Percentiles rank a stretch among this genome's conserved stretches.
Conservation (phyloP, 2,797 vertebrate genomes). For the Mormyrus hasselquistii region DNA sequence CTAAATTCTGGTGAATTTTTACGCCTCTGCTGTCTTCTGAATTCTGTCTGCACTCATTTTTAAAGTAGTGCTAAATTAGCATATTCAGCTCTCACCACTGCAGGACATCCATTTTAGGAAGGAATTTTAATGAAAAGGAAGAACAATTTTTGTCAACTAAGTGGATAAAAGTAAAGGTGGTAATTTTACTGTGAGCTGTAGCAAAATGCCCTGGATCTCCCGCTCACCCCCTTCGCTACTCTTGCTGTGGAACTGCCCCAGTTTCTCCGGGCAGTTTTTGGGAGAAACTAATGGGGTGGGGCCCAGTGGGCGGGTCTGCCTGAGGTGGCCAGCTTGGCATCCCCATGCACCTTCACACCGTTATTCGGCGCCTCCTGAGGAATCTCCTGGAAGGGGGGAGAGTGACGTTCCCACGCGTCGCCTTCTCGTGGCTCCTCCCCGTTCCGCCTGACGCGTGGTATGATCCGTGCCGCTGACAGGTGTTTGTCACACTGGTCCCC, state of each 20-base stretch:
- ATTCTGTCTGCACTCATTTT: neutral
- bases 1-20: neutral
- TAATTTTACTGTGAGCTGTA: neutral
- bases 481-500: neutral
- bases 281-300: neutral
- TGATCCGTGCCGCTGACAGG: neutral
- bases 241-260: neutral
- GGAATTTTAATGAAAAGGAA: neutral
- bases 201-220: neutral
- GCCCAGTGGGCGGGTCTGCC: neutral
- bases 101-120: neutral
- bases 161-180: neutral
- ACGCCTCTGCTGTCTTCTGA: neutral
- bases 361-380: neutral
- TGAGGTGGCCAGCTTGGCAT: neutral
- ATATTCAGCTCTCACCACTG: neutral
- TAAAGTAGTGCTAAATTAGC: neutral
- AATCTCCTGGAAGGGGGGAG: neutral
- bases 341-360: neutral
- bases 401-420: neutral
- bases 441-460: neutral
- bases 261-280: neutral
- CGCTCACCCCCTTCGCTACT: neutral
- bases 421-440: neutral
- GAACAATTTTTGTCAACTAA: neutral